Base-by-base conservation (phyloP, 2,797 vertebrate species). In the Loris lydekkerianus region DNA sequence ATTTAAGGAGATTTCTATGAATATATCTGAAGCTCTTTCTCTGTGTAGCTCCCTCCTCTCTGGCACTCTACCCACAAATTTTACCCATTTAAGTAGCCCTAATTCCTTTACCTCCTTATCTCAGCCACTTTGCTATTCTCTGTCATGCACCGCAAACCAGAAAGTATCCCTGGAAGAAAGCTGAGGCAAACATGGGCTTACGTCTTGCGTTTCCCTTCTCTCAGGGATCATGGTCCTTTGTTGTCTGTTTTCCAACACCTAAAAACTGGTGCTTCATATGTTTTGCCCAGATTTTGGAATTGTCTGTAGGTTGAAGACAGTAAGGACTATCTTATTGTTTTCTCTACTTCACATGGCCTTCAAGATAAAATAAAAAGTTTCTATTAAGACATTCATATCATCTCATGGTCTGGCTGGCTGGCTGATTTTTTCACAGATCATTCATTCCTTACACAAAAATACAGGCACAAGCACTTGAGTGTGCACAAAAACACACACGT, bases 351-450 rank as follows among this genome's bases (percentile, higher is more conserved):
- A 65, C 8, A 40, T 25, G 43, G 7, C 75, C 53, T 93, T 96
- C 56, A 49, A 80, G 56, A 58, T 73, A 60, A 97, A 96, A 92
- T 23, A 70, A 56, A 69, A 92, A 65, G 40, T 72, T 92, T 67
- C 27, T 70, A 11, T 75, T 81, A 92, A 94, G 58, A 67, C 20
- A 90, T 61, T 85, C 10, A 7, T 77, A 86, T 65, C 29, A 3
- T 17, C 70, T 93, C 25, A 60, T 78, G 27, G 78, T 91, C n/a
- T 76, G 3, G n/a, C 72, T 95, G 34, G 27, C 46, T 69, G 69
- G 73, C 43, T 82, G 29, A 34, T 87, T 67, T 89, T 17, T 63
- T 56, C 43, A 77, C 18, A 20, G 9, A 85, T 78, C 4, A 80
- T 92, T 37, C n/a, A 56, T 43, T 84, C 53, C 61, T 89, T 86